Evolutionary conservation across 2,113 vertebrate species (phyloP).

Genomic region (Porphyrio hochstetteri): DNA sequence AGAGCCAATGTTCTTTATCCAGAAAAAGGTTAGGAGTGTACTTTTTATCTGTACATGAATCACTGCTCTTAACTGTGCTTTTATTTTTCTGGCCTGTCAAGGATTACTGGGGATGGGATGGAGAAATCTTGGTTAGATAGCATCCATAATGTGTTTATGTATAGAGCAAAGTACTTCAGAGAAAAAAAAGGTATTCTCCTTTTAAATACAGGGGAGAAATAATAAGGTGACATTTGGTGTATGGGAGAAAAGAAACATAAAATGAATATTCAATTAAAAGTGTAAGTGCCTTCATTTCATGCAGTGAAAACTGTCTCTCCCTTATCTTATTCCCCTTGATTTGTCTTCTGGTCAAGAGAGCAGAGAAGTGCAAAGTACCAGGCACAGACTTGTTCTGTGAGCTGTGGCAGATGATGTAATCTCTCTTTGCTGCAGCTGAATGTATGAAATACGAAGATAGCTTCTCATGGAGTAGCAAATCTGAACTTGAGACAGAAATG

Average conservation of each 20-base stretch:
- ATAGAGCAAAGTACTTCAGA: neutral
- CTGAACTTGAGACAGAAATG: neutral
- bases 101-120: neutral
- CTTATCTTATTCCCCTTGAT: neutral
- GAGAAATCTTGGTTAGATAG: neutral
- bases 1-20: neutral
- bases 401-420: neutral
- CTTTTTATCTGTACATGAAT: neutral
- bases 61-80: neutral
- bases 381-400: neutral
- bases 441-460: neutral
- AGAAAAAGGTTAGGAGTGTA: neutral
- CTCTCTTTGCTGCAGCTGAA: neutral
- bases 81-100: neutral
- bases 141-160: neutral
- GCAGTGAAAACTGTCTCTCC: neutral
- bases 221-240: neutral
- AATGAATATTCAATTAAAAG: neutral
- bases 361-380: neutral
- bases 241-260: neutral
- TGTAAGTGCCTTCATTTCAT: neutral
- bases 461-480: neutral
- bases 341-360: neutral
- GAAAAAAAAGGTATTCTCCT: neutral
- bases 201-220: neutral